A percentile compares a stretch with the other conserved stretches of the same genome.
phyloP scores from a whole-genome alignment of 2,888 invertebrate species.

The Drosophila borealis region DNA sequence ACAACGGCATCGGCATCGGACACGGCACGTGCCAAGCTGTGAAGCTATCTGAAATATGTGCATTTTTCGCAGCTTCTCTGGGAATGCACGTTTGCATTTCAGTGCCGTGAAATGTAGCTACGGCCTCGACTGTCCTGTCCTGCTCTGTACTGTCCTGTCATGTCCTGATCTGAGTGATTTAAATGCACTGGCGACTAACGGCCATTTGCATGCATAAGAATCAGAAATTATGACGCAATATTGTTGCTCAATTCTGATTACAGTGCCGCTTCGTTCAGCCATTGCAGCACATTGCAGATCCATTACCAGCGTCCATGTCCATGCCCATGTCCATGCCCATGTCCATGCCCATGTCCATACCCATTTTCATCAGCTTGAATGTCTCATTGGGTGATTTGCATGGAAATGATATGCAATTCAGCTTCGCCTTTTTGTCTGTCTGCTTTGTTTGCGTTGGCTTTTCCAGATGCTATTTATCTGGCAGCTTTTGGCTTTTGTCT shows the following conservation, averaged over 20 bases:
- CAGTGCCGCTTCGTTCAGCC: not conserved
- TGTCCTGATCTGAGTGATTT: slow-evolving; percentile 58
- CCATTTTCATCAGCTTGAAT: slow-evolving; percentile 32
- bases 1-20: not conserved
- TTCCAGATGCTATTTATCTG: slow-evolving; percentile 33
- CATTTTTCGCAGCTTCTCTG: slow-evolving; percentile 14
- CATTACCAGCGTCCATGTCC: not conserved
- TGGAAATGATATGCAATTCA: slow-evolving; percentile 52
- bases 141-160: slow-evolving; percentile 6
- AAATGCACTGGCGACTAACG: slow-evolving; percentile 47
- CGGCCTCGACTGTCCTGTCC: slow-evolving; percentile 6
- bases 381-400: slow-evolving; percentile 55
- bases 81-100: slow-evolving; percentile 1
- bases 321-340: not conserved
- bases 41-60: slow-evolving; percentile 42
- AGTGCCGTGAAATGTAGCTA: not conserved
- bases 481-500: slow-evolving; percentile 30
- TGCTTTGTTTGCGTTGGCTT: slow-evolving; percentile 1
- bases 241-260: slow-evolving; percentile 32
- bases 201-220: slow-evolving; percentile 58
- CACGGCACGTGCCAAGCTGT: slow-evolving; percentile 38
- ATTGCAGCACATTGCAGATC: slow-evolving; percentile 1
- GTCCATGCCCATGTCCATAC: slow-evolving; percentile 4
- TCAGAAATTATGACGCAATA: slow-evolving; percentile 61
- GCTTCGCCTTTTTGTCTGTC: slow-evolving; percentile 18